phyloP scores from a whole-genome alignment of 2,888 invertebrate genomes.

The Drosophila nr. perissopoda region DNA sequence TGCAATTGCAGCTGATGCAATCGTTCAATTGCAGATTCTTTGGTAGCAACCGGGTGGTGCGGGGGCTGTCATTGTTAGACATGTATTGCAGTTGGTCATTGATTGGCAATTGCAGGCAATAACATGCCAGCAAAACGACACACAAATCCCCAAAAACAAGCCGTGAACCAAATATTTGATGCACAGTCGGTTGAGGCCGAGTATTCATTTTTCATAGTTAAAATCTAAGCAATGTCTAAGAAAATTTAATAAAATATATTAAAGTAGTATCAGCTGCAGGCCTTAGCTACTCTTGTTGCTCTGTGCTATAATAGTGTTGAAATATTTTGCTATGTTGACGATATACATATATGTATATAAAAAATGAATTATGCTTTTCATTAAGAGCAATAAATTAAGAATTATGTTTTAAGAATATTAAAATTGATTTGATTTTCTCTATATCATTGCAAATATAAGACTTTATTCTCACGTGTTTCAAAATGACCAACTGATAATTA shows the following conservation, averaged over 20 bases:
- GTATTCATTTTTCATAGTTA: background rate
- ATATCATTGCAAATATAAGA: background rate
- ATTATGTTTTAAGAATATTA: background rate
- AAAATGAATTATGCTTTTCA: background rate
- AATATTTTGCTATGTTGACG: background rate
- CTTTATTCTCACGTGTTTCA: background rate
- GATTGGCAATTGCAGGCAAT: constrained; percentile 50
- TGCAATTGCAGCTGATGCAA: constrained; percentile 39
- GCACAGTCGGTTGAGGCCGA: constrained; percentile 2
- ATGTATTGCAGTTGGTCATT: constrained; percentile 32
- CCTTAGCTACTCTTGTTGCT: background rate
- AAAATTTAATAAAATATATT: background rate
- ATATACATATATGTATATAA: background rate
- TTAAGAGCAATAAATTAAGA: background rate
- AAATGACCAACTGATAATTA: background rate
- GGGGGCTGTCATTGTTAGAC: constrained; percentile 8
- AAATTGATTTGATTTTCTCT: background rate
- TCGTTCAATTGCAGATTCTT: constrained; percentile 24
- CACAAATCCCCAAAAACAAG: constrained; percentile 19
- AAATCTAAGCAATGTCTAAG: background rate
- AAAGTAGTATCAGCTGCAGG: background rate
- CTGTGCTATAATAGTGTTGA: background rate
- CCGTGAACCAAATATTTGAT: constrained; percentile 18
- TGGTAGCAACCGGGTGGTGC: background rate
- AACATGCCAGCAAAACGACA: constrained; percentile 27